Evolutionary conservation across 2,888 invertebrate genomes (phyloP).

Genomic region (Empis livida): DNA sequence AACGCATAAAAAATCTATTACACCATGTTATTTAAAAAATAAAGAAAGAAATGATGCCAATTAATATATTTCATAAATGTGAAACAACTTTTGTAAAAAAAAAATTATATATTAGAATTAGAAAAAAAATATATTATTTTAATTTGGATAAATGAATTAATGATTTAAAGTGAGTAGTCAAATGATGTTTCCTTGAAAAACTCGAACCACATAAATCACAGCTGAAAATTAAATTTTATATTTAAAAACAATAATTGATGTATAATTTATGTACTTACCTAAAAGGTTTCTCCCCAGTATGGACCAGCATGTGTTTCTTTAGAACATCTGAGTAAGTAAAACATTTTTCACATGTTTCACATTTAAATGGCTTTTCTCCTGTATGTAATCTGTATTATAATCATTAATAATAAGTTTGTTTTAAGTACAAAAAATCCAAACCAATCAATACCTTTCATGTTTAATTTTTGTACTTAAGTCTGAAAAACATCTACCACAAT

Average conservation of each 20-base stretch:
- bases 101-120: no score
- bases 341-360: conserved; percentile 11
- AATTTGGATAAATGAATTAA: conserved; percentile 1
- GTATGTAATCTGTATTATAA: conserved; percentile 6
- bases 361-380: conserved; percentile 11
- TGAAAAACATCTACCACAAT: conserved; percentile 13
- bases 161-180: conserved; percentile 10
- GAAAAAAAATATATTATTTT: neutral
- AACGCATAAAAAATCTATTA: conserved; percentile 7
- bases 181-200: conserved; percentile 10
- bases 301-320: conserved; percentile 8
- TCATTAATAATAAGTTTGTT: neutral
- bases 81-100: no score
- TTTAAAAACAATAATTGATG: neutral
- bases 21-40: neutral
- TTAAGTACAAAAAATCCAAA: neutral
- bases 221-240: neutral
- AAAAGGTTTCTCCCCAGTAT: conserved; percentile 10
- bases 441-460: conserved; percentile 10
- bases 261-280: neutral
- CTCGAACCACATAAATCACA: conserved; percentile 12
- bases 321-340: conserved; percentile 11
- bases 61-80: no score
- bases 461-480: conserved; percentile 14
- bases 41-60: no score